phyloP scores from a whole-genome alignment of 2,888 invertebrate species.

The Pristionchus exspectatus region DNA sequence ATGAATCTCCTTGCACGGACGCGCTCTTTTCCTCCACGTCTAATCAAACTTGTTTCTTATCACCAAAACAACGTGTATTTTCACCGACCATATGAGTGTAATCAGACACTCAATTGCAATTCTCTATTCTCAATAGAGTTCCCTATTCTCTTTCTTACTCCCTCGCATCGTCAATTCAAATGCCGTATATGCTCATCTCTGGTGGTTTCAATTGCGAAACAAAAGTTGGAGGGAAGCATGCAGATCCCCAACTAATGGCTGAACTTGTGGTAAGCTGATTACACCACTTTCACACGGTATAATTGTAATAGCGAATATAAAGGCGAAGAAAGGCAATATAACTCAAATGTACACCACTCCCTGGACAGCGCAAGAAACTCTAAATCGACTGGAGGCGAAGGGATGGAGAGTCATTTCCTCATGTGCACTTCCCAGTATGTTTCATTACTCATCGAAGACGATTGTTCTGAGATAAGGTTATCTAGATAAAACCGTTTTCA shows the following conservation, averaged over 20 bases:
- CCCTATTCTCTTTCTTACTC: neutral
- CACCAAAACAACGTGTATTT: constrained; percentile 15
- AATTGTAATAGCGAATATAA: neutral
- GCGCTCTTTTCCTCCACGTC: neutral
- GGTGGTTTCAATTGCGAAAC: neutral
- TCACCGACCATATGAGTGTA: neutral
- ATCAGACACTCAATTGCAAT: neutral
- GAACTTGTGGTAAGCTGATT: neutral
- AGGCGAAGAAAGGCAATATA: neutral
- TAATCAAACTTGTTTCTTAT: neutral
- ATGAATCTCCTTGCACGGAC: neutral
- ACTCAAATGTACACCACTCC: neutral
- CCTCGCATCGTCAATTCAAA: neutral
- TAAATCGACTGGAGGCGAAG: neutral
- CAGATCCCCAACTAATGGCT: neutral
- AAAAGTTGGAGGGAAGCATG: neutral
- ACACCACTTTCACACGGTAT: neutral
- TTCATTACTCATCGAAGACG: neutral
- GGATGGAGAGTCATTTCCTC: neutral
- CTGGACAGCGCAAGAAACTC: neutral
- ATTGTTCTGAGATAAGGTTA: neutral
- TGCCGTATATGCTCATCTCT: constrained; percentile 23
- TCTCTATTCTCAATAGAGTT: neutral
- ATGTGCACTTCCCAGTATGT: neutral
- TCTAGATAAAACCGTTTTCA: neutral